Conservation (phyloP, 1,140 invertebrate species). For the Dreissena rostriformis region DNA sequence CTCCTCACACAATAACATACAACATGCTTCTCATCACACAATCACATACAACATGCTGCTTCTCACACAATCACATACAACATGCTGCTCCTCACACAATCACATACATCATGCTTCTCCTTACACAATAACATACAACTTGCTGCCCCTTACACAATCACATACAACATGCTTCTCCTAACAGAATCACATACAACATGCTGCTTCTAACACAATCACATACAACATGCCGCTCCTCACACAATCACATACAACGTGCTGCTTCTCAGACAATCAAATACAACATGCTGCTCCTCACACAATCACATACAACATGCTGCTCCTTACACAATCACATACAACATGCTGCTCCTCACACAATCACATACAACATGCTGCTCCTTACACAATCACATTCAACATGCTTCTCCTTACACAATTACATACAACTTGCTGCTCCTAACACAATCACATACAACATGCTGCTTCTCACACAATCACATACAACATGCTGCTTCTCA, state of each 20-base stretch:
- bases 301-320: neutral
- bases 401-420: neutral
- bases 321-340: neutral
- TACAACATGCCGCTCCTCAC: neutral
- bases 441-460: neutral
- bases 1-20: no score
- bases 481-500: neutral
- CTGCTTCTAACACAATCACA: neutral
- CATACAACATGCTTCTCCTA: neutral
- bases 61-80: no score
- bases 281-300: neutral
- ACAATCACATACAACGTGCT: neutral
- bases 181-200: neutral
- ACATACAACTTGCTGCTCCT: neutral
- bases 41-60: no score
- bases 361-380: neutral
- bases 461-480: neutral
- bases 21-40: no score
- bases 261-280: neutral
- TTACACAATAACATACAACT: neutral
- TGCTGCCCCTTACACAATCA: neutral
- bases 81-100: no score
- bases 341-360: neutral
- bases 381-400: neutral
- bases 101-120: no score